These are phyloP conservation scores for Rhyzopertha dominica DNA, from an alignment of 1,140 invertebrate genomes.

Conservation along the genomic window DNA sequence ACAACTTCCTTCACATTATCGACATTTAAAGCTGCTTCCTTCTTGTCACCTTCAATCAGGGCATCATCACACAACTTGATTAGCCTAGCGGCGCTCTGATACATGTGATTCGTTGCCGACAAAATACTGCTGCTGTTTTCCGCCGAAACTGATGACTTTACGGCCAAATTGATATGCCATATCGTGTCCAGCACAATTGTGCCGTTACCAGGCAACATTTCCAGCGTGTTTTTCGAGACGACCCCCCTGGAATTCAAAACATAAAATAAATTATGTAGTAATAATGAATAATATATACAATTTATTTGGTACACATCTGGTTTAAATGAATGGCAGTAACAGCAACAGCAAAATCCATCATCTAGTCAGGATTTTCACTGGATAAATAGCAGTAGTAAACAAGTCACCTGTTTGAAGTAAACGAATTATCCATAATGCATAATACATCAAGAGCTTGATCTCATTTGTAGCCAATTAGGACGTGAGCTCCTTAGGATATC, in stretches of 20 bases:
- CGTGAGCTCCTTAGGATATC: no score
- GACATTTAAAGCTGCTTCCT: constrained; percentile 55
- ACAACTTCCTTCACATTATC: constrained; percentile 76
- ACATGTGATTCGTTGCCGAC: constrained; percentile 80
- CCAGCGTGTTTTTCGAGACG: constrained; percentile 83
- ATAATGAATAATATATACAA: no score
- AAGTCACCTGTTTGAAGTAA: no score
- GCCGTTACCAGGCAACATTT: constrained; percentile 87
- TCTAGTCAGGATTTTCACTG: no score
- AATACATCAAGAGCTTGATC: no score
- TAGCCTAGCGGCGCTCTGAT: constrained; percentile 78
- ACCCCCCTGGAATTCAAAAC: constrained; percentile 88
- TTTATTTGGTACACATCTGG: no score
- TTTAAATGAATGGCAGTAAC: no score
- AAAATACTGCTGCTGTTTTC: constrained; percentile 47
- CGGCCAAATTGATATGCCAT: constrained; percentile 74
- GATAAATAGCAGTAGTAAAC: no score
- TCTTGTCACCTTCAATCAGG: constrained; percentile 67
- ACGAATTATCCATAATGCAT: no score
- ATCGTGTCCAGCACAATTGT: constrained; percentile 89
- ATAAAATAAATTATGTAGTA: no score
- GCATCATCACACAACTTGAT: constrained; percentile 87
- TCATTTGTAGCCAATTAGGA: no score
- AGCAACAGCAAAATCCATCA: no score
- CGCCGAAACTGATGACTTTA: constrained; percentile 45